Evolutionary conservation across 2,888 invertebrate species (phyloP).

Genomic region (Drosophila eohydei): DNA sequence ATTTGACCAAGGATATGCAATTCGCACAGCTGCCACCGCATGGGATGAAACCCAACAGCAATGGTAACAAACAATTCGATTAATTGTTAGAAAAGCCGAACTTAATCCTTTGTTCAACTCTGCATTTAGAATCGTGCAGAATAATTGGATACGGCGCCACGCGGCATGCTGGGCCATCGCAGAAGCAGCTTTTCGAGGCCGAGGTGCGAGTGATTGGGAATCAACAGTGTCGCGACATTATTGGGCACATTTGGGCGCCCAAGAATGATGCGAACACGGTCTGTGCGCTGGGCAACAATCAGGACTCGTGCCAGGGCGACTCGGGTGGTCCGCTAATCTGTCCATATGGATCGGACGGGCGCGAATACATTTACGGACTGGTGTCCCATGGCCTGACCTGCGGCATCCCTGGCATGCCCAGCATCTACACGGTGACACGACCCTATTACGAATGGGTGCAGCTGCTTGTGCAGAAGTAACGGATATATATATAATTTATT

Average conservation of each 20-base stretch:
- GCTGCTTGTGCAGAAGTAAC: slow-evolving; percentile 46
- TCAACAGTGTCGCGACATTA: slow-evolving; percentile 68
- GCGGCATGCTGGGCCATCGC: slow-evolving; percentile 77
- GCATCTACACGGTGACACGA: slow-evolving; percentile 83
- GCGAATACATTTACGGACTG: slow-evolving; percentile 81
- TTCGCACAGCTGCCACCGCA: slow-evolving; percentile 73
- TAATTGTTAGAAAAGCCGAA: not conserved
- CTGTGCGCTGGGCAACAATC: slow-evolving; percentile 82
- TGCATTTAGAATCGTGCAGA: slow-evolving; percentile 68
- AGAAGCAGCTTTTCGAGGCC: slow-evolving; percentile 75
- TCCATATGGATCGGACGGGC: slow-evolving; percentile 60
- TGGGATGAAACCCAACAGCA: slow-evolving; percentile 68
- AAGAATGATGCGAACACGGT: slow-evolving; percentile 80
- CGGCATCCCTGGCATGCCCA: slow-evolving; percentile 81
- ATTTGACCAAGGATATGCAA: slow-evolving; percentile 18
- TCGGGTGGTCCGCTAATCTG: slow-evolving; percentile 84
- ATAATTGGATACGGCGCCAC: slow-evolving; percentile 84
- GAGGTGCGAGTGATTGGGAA: slow-evolving; percentile 78
- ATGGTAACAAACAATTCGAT: slow-evolving; percentile 55
- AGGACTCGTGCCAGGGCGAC: slow-evolving; percentile 84
- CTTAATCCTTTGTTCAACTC: not conserved
- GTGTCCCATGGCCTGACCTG: slow-evolving; percentile 84
- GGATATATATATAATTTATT: slow-evolving; percentile 54
- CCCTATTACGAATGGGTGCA: slow-evolving; percentile 83
- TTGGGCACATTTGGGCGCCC: slow-evolving; percentile 84